These are phyloP conservation scores for Dufourea novaeangliae DNA, from an alignment of 1,140 invertebrate genomes.

Conservation along the genomic window DNA sequence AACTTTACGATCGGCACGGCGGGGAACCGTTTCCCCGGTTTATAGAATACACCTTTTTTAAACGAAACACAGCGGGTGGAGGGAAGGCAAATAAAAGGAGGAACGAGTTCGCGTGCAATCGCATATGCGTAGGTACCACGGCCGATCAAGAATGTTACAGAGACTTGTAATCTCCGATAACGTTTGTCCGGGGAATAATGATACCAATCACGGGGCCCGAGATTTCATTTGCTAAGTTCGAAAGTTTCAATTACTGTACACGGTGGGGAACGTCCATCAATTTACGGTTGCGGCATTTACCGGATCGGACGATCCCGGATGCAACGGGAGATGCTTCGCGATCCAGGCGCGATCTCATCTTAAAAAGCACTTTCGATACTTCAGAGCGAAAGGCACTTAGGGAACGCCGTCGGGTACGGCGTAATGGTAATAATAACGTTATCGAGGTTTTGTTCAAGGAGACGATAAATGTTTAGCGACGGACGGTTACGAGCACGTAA, in stretches of 20 bases:
- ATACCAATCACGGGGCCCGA: conserved; percentile 36
- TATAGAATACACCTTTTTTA: background rate
- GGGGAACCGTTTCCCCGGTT: background rate
- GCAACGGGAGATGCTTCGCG: conserved; percentile 42
- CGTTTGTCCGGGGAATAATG: conserved; percentile 46
- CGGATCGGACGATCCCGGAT: conserved; percentile 54
- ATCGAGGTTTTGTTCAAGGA: conserved; percentile 60
- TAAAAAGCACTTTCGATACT: conserved; percentile 64
- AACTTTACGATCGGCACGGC: conserved; percentile 46
- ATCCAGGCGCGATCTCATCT: conserved; percentile 65
- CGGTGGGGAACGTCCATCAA: conserved; percentile 49
- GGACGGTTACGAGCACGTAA: conserved; percentile 59
- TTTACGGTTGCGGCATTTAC: conserved; percentile 50
- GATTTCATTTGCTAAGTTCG: conserved; percentile 48
- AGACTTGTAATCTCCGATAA: conserved; percentile 37
- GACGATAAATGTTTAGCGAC: conserved; percentile 66
- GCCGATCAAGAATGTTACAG: conserved; percentile 2
- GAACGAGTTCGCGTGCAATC: background rate
- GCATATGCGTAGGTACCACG: background rate
- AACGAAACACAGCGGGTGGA: background rate
- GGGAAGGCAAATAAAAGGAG: background rate
- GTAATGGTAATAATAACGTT: conserved; percentile 68
- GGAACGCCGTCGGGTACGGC: conserved; percentile 57
- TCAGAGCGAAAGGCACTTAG: conserved; percentile 59
- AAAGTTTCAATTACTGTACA: conserved; percentile 61